phyloP scores from a whole-genome alignment of 92 coral and sea anemone species.

The Palythoa caribaeorum region DNA sequence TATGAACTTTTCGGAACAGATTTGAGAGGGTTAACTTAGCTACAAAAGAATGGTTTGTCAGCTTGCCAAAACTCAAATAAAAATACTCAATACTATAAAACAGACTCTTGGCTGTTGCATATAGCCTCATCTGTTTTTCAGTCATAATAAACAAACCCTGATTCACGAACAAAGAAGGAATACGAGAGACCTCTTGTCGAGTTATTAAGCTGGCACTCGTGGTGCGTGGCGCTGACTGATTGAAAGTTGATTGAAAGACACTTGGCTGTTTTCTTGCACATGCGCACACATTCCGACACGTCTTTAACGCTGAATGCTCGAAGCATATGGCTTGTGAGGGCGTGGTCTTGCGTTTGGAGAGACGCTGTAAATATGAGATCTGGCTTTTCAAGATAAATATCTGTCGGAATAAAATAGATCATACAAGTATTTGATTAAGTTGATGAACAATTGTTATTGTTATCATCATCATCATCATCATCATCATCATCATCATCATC shows the following conservation, averaged over 20 bases:
- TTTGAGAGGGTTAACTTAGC: no score
- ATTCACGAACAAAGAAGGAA: not conserved
- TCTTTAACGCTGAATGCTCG: not conserved
- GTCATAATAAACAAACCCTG: constrained; percentile 32
- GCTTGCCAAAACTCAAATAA: no score
- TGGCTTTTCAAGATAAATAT: constrained; percentile 9
- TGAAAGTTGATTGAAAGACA: constrained; percentile 33
- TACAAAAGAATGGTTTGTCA: no score
- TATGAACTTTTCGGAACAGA: no score
- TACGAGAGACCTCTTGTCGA: constrained; percentile 24
- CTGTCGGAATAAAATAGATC: not conserved
- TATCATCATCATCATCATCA: no score
- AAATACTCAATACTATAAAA: no score
- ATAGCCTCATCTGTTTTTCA: not conserved
- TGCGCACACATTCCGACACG: constrained; percentile 19
- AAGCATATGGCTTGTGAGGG: constrained; percentile 20
- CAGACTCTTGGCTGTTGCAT: no score
- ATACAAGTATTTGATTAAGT: no score
- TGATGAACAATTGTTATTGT: no score
- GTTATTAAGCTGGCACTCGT: constrained; percentile 20
- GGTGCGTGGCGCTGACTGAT: not conserved
- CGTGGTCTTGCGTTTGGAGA: constrained; percentile 27
- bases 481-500: no score
- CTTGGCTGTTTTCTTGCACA: not conserved
- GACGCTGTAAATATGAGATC: constrained; percentile 22